These are phyloP conservation scores for Pangasius mekongensis DNA, from an alignment of 2,797 vertebrate genomes.

Conservation along the genomic window DNA sequence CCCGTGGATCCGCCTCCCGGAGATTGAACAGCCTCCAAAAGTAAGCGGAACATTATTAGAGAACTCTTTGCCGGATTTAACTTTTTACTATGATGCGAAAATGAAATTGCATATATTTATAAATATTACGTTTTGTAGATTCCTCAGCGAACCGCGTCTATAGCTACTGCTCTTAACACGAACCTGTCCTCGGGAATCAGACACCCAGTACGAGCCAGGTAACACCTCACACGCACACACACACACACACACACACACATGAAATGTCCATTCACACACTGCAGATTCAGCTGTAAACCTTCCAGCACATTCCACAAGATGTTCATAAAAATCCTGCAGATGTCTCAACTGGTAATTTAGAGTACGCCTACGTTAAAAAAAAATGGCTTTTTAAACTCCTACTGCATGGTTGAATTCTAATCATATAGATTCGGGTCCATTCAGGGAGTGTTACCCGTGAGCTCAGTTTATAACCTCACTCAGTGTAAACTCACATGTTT, in stretches of 20 bases:
- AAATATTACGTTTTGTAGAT: constrained; percentile 70
- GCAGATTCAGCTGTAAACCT: background rate
- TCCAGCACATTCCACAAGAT: background rate
- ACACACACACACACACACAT: background rate
- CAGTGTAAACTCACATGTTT: background rate
- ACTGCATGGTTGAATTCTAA: too few relatives aligned
- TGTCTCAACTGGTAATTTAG: background rate
- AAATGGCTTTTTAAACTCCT: background rate
- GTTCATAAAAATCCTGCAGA: background rate
- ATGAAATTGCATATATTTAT: background rate
- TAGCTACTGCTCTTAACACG: constrained; percentile 89
- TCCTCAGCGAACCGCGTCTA: constrained; percentile 90
- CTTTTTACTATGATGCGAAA: background rate
- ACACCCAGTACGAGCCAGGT: constrained; percentile 91
- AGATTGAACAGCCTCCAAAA: constrained; percentile 85
- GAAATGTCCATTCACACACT: background rate
- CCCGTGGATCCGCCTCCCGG: constrained; percentile 87
- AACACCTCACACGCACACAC: constrained; percentile 38
- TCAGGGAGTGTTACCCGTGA: background rate
- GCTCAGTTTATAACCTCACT: background rate
- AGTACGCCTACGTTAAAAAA: background rate
- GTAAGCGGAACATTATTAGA: constrained; percentile 53
- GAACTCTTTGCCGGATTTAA: background rate
- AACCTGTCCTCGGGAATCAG: constrained; percentile 84
- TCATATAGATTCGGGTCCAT: too few relatives aligned